phyloP scores from a whole-genome alignment of 2,113 vertebrate genomes.

The Carassius auratus region DNA sequence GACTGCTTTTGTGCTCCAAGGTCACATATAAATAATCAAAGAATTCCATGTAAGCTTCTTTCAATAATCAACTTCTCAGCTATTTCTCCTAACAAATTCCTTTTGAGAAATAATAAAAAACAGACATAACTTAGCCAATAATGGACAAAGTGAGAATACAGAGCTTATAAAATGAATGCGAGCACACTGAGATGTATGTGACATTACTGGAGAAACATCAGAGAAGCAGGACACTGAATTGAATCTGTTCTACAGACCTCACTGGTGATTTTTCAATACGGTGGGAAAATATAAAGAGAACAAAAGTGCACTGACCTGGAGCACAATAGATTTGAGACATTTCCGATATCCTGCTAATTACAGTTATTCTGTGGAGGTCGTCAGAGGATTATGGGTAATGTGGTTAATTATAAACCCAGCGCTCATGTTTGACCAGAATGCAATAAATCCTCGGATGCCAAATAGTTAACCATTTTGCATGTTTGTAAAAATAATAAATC shows the following conservation, averaged over 20 bases:
- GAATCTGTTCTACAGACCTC: background rate
- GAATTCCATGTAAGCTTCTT: background rate
- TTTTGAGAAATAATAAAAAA: background rate
- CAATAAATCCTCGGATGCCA: background rate
- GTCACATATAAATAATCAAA: background rate
- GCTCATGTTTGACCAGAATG: background rate
- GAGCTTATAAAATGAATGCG: background rate
- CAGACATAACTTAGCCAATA: background rate
- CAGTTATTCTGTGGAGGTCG: background rate
- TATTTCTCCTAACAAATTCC: background rate
- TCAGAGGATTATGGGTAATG: slow-evolving; percentile 32
- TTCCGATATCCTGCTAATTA: slow-evolving; percentile 11
- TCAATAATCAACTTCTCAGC: background rate
- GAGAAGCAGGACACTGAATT: background rate
- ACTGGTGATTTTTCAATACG: background rate
- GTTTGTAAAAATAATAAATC: background rate
- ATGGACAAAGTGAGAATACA: background rate
- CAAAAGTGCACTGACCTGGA: slow-evolving; percentile 9
- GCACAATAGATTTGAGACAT: background rate
- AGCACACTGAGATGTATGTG: background rate
- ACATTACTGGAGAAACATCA: background rate
- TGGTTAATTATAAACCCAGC: slow-evolving; percentile 14
- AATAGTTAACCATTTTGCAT: background rate
- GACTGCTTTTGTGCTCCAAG: too few relatives aligned
- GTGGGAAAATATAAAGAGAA: background rate